A percentile compares a stretch with the other conserved stretches of the same genome.
Conservation (phyloP, 2,888 invertebrate genomes). For the Linnaemya tessellans region DNA sequence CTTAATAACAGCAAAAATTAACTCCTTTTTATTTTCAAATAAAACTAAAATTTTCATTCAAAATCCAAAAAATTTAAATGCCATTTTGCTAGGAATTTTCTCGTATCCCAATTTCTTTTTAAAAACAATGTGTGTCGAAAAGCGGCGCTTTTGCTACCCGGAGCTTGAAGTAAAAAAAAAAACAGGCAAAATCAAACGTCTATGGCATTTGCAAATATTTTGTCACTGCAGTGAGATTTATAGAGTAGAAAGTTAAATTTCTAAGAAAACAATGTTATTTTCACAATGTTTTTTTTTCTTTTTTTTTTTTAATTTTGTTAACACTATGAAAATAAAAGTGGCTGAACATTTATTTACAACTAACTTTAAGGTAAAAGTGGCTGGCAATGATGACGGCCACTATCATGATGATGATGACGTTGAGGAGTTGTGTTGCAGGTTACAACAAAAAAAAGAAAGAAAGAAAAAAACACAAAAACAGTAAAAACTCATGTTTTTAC, state of each 20-base stretch:
- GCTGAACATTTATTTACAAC: conserved; percentile 14
- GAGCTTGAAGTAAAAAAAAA: conserved; percentile 24
- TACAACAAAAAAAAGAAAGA: conserved; percentile 5
- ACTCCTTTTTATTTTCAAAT: too few relatives aligned
- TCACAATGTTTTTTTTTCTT: conserved; percentile 7
- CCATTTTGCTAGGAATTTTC: too few relatives aligned
- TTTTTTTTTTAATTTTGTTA: too few relatives aligned
- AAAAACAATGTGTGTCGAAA: conserved; percentile 79
- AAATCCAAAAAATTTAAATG: too few relatives aligned
- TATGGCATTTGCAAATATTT: conserved; percentile 82
- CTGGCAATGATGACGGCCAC: not conserved
- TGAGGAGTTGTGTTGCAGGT: conserved; percentile 49
- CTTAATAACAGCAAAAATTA: too few relatives aligned
- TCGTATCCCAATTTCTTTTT: too few relatives aligned
- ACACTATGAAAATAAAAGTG: not conserved
- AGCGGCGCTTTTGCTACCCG: conserved; percentile 78
- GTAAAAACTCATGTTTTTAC: conserved; percentile 35
- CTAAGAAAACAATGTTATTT: conserved; percentile 54
- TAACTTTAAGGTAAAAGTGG: conserved; percentile 12
- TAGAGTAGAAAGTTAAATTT: conserved; percentile 78
- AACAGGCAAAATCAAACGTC: conserved; percentile 41
- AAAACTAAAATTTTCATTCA: too few relatives aligned
- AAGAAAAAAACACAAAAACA: not conserved
- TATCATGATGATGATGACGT: not conserved
- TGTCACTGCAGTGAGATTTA: conserved; percentile 82